A percentile compares a stretch with the other conserved stretches of the same genome.
phyloP scores from a whole-genome alignment of 2,888 invertebrate genomes.

The Ashinkailepas kermadecensis region DNA sequence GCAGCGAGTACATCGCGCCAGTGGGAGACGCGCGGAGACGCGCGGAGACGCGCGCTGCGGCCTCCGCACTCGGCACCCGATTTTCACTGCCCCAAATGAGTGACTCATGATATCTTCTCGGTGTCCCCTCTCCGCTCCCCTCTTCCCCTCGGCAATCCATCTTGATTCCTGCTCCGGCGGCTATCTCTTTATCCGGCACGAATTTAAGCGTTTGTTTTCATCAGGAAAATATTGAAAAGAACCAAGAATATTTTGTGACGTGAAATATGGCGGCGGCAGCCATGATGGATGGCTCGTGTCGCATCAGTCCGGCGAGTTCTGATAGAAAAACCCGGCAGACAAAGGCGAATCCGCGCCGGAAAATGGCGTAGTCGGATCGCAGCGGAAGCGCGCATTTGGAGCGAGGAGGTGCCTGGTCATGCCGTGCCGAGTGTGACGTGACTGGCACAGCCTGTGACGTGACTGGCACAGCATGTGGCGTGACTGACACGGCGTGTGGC shows the following conservation, averaged over 20 bases:
- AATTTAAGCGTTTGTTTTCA: slow-evolving; percentile 23
- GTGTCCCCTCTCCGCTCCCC: not conserved
- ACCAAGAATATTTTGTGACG: slow-evolving; percentile 7
- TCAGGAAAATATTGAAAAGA: slow-evolving; percentile 19
- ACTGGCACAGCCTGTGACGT: not conserved
- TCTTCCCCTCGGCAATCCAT: not conserved
- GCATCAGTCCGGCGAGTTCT: not conserved
- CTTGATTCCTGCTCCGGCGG: slow-evolving; percentile 5
- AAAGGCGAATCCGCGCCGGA: not conserved
- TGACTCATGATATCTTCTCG: slow-evolving; percentile 10
- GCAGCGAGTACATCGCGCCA: too few relatives aligned
- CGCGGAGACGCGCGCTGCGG: too few relatives aligned
- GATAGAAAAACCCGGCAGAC: slow-evolving; percentile 13
- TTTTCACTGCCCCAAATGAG: not conserved
- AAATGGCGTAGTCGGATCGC: not conserved
- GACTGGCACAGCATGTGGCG: too few relatives aligned
- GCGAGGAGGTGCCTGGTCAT: not conserved
- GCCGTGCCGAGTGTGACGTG: not conserved
- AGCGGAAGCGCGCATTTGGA: slow-evolving; percentile 4
- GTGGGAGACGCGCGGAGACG: too few relatives aligned
- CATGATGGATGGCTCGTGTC: not conserved
- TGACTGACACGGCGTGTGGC: too few relatives aligned
- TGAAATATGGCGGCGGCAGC: slow-evolving; percentile 1
- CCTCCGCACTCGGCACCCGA: too few relatives aligned
- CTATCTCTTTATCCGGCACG: slow-evolving; percentile 10